Percentiles rank a stretch among this genome's conserved stretches.
phyloP scores from a whole-genome alignment of 2,113 vertebrate genomes.

The Phalacrocorax carbo region DNA sequence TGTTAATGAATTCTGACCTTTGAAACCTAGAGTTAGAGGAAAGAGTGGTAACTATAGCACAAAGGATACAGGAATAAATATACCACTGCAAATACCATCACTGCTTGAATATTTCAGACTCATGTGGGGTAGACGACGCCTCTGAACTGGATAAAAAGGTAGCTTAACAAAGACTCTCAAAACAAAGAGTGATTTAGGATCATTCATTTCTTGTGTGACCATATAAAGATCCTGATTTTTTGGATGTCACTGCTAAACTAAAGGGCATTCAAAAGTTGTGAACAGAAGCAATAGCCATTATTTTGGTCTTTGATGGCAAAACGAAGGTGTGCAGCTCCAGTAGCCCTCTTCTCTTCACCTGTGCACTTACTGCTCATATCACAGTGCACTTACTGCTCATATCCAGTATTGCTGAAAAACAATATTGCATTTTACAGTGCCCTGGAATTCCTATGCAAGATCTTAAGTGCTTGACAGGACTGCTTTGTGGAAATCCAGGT shows the following conservation, averaged over 20 bases:
- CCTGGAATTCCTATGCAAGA: neutral
- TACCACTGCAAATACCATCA: neutral
- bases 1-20: neutral
- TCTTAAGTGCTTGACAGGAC: neutral
- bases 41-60: neutral
- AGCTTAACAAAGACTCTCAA: neutral
- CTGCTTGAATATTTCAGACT: neutral
- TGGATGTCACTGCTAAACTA: neutral
- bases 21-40: neutral
- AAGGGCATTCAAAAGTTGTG: neutral
- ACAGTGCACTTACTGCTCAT: neutral
- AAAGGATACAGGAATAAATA: neutral
- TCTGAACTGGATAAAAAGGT: neutral
- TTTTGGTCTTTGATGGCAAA: neutral
- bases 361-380: neutral
- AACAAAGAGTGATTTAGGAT: neutral
- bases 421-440: neutral
- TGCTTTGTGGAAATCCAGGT: neutral
- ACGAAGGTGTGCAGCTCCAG: neutral
- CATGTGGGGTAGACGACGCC: neutral
- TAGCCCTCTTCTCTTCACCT: neutral
- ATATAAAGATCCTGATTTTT: neutral
- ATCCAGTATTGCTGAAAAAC: neutral
- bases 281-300: neutral
- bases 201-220: neutral